Conservation (phyloP, 2,797 vertebrate species). For the Leptatherina wallacei region DNA sequence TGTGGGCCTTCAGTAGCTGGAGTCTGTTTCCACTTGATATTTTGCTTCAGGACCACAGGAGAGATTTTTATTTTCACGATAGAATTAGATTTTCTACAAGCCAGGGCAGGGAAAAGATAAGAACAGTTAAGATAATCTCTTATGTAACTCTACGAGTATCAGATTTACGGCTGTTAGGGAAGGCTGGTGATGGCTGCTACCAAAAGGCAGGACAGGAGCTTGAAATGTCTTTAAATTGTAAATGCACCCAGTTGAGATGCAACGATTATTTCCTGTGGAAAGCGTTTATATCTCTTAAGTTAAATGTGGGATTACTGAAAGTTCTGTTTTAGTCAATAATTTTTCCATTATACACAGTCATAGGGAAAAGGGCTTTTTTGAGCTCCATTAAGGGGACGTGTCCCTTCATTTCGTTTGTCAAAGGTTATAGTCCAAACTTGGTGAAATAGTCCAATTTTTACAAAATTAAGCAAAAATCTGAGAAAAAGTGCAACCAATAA, state of each 20-base stretch:
- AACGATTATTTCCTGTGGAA: constrained; percentile 11
- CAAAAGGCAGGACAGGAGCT: constrained; percentile 26
- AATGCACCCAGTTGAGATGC: constrained; percentile 6
- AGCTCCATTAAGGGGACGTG: not conserved
- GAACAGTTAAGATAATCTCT: constrained; percentile 60
- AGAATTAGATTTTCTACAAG: constrained; percentile 49
- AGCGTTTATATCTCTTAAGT: not conserved
- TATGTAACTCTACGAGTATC: constrained; percentile 56
- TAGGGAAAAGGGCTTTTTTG: not conserved
- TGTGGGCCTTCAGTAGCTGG: constrained; percentile 20
- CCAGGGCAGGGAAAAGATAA: constrained; percentile 42
- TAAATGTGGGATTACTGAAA: constrained; percentile 16
- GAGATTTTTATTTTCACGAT: constrained; percentile 11
- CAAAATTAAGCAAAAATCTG: not conserved
- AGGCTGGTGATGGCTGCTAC: constrained; percentile 14
- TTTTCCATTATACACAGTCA: not conserved
- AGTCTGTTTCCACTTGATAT: constrained; percentile 42
- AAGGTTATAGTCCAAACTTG: not conserved
- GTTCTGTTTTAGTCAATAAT: constrained; percentile 3
- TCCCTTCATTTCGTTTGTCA: not conserved
- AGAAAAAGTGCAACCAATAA: not conserved
- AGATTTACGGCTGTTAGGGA: constrained; percentile 34
- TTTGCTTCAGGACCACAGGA: constrained; percentile 35
- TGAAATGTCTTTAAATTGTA: constrained; percentile 32
- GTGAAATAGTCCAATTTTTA: not conserved